Evolutionary conservation across 1,140 invertebrate species (phyloP).

Genomic region (Manduca sexta): DNA sequence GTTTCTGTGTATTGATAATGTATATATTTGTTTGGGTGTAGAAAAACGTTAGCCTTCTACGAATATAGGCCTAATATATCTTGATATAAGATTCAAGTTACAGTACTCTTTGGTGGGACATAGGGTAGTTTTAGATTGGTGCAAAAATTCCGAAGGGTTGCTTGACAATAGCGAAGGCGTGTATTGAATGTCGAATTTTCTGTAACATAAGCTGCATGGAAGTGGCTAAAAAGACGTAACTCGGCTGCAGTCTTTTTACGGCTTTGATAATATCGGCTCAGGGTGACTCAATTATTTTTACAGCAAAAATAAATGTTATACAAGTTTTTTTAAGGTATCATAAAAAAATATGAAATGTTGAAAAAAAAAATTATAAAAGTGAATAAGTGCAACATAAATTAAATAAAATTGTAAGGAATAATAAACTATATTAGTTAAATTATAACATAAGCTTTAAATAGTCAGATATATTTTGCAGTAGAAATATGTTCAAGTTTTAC

Average conservation of each 20-base stretch:
- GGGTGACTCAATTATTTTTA: too few species aligned
- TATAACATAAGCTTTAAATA: too few species aligned
- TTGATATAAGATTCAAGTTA: not conserved
- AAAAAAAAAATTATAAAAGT: too few species aligned
- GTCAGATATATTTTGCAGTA: too few species aligned
- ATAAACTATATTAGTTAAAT: too few species aligned
- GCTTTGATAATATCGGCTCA: not conserved
- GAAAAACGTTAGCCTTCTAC: not conserved
- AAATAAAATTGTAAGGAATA: too few species aligned
- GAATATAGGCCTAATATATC: too few species aligned
- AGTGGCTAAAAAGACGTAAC: constrained; percentile 17
- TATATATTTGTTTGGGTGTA: constrained; percentile 4
- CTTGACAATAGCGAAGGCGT: constrained; percentile 24
- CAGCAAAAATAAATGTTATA: too few species aligned
- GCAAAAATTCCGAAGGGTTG: constrained; percentile 17
- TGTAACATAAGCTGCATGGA: constrained; percentile 20
- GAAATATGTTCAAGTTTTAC: too few species aligned
- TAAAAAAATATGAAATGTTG: too few species aligned
- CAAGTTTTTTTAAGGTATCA: too few species aligned
- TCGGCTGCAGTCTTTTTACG: constrained; percentile 11
- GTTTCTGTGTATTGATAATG: constrained; percentile 4
- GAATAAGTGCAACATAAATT: too few species aligned
- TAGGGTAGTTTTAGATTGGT: constrained; percentile 5
- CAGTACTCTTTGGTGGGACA: not conserved
- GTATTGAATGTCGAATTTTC: constrained; percentile 32